phyloP scores from a whole-genome alignment of 2,113 vertebrate species.

The Anarrhichthys ocellatus region DNA sequence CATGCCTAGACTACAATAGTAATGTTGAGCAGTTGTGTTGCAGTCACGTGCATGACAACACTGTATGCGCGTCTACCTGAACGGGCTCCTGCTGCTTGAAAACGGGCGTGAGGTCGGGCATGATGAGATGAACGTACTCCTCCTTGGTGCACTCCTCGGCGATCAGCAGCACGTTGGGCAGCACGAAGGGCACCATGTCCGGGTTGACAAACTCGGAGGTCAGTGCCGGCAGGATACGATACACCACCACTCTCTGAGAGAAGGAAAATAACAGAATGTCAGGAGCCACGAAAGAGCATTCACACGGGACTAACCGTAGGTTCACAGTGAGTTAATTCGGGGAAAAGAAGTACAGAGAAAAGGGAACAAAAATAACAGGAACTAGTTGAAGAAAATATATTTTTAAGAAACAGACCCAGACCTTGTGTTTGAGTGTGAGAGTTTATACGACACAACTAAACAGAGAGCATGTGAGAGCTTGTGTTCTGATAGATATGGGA shows the following conservation, averaged over 20 bases:
- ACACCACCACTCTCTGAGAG: slow-evolving; percentile 92
- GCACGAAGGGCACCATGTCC: slow-evolving; percentile 98
- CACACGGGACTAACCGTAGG: neutral
- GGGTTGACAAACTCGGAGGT: slow-evolving; percentile 97
- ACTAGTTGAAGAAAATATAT: too few species aligned
- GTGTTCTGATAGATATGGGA: too few species aligned
- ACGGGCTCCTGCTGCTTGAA: slow-evolving; percentile 98
- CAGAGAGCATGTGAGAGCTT: neutral
- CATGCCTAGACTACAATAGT: neutral
- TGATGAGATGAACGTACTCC: slow-evolving; percentile 92
- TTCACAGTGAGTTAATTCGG: neutral
- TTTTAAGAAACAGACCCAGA: neutral
- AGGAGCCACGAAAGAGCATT: neutral
- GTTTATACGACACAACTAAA: neutral
- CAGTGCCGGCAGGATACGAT: slow-evolving; percentile 93
- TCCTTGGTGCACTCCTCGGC: slow-evolving; percentile 99
- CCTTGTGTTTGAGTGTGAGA: neutral
- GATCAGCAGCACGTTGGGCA: slow-evolving; percentile 97
- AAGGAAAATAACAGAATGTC: neutral
- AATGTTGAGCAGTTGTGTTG: neutral
- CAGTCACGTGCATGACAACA: neutral
- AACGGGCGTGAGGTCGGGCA: slow-evolving; percentile 95
- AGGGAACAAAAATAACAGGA: neutral
- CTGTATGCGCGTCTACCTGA: slow-evolving; percentile 85
- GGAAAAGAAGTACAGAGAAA: neutral